Base-by-base conservation (phyloP, 2,888 invertebrate species). In the Ophion ventricosus region DNA sequence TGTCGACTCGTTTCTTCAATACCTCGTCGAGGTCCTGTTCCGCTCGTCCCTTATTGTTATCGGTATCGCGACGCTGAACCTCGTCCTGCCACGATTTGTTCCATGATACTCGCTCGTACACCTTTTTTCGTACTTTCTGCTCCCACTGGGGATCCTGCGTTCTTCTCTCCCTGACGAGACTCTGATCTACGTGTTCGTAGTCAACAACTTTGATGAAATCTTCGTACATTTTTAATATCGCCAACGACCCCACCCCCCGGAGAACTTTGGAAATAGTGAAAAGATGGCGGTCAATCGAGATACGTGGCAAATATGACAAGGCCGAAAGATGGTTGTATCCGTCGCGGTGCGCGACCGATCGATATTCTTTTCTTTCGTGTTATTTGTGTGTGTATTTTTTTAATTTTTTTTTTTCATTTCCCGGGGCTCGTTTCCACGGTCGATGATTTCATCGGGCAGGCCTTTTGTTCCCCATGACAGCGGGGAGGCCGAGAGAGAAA, bases 361-460 rank as follows among this genome's bases (percentile, higher is more conserved):
- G 20, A 20, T 11, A 2, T 57, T 57, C 23, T 20, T 57, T 20
- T 57, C 29, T 14, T 56, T 59, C 63, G 10, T 29, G 61, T 59
- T 35, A 11, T 17, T 69, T n/a, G 20, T 63, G 25, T 20, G 7
- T 8, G 10, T n/a, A 49, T 35, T 49, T 61, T 69, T 49, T 57
- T n/a, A n/a, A n/a, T n/a, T n/a, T n/a, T n/a, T n/a, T n/a, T n/a
- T n/a, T n/a, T n/a, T 25, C 57, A 23, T 76, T 17, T 67, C 57
- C 25, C 23, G 17, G 43, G 57, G 73, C 78, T 72, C 78, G 14
- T 86, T 86, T 79, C 56, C 66, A 17, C 35, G 63, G 56, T 61
- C 80, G 81, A 83, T 86, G 83, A 86, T 88, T 88, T 86, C 87
- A 88, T 87, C 86, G 86, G 83, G 87, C 86, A 3, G 3, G 14